These are phyloP conservation scores for Leptopilina syphax DNA, from an alignment of 2,888 invertebrate genomes.

Conservation along the genomic window DNA sequence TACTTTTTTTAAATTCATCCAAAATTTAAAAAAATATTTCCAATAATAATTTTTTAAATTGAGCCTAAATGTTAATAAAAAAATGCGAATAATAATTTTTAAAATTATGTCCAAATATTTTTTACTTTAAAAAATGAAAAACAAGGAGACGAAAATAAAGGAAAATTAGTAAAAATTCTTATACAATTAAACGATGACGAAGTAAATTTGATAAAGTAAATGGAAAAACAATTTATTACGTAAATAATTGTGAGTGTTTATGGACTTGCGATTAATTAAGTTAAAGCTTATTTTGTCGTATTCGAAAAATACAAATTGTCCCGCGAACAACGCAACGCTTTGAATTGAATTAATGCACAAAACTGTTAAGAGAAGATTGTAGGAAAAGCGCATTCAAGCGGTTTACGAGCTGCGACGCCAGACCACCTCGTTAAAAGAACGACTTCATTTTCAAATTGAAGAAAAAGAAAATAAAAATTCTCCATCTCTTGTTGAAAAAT, in stretches of 20 bases:
- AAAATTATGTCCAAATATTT: too few relatives aligned
- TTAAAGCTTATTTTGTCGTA: not conserved
- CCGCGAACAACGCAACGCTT: not conserved
- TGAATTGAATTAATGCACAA: constrained; percentile 3
- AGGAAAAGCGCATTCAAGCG: constrained; percentile 24
- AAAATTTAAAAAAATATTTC: too few relatives aligned
- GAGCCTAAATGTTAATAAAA: too few relatives aligned
- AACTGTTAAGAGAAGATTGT: constrained; percentile 1
- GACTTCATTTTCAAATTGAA: constrained; percentile 9
- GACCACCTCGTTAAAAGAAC: constrained; percentile 22
- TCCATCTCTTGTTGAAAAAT: not conserved
- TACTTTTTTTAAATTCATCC: too few relatives aligned
- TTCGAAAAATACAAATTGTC: constrained; percentile 14
- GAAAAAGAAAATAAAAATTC: not conserved
- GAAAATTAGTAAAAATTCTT: not conserved
- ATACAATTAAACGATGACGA: not conserved
- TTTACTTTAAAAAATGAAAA: too few relatives aligned
- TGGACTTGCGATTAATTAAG: constrained; percentile 1
- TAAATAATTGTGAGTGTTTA: constrained; percentile 3
- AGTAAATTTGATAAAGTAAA: not conserved
- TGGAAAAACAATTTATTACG: not conserved
- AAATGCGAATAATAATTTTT: too few relatives aligned
- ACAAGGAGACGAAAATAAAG: not conserved
- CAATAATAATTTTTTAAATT: too few relatives aligned
- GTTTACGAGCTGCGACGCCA: constrained; percentile 26